phyloP scores from a whole-genome alignment of 1,140 invertebrate species.

The Babylonia areolata region DNA sequence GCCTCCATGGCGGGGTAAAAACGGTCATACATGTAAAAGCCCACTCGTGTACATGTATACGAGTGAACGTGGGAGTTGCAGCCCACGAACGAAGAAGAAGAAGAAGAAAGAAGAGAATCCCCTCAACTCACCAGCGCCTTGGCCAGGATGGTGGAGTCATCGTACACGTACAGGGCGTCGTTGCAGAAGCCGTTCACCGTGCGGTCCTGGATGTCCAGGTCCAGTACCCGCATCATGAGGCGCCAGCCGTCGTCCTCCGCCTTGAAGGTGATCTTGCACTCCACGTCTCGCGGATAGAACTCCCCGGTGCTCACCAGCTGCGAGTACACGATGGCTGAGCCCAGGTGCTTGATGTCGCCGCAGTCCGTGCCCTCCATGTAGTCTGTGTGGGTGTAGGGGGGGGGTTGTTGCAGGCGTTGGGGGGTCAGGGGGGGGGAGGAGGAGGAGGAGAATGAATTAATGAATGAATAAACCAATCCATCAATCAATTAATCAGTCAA shows the following conservation, averaged over 20 bases:
- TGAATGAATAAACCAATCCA: no score
- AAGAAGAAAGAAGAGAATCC: no score
- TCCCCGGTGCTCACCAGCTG: constrained; percentile 51
- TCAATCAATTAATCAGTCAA: no score
- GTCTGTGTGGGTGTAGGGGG: no score
- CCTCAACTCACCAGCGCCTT: constrained; percentile 68
- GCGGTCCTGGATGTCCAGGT: constrained; percentile 70
- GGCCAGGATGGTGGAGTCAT: constrained; percentile 58
- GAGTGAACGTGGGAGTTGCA: no score
- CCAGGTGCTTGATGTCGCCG: constrained; percentile 62
- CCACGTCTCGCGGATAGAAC: constrained; percentile 58
- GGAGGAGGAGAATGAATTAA: no score
- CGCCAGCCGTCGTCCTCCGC: constrained; percentile 67
- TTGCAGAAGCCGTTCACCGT: constrained; percentile 65
- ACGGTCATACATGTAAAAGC: no score
- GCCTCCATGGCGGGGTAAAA: no score
- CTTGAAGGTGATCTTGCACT: constrained; percentile 70
- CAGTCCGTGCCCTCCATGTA: constrained; percentile 70
- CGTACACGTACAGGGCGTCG: constrained; percentile 73
- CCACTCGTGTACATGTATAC: no score
- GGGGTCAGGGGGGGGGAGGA: no score
- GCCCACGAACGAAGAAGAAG: no score
- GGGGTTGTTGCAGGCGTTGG: no score
- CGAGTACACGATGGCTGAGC: constrained; percentile 70
- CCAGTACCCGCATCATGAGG: constrained; percentile 66